These are phyloP conservation scores for Protaetia brevitarsis DNA, from an alignment of 1,140 invertebrate species.

Conservation along the genomic window DNA sequence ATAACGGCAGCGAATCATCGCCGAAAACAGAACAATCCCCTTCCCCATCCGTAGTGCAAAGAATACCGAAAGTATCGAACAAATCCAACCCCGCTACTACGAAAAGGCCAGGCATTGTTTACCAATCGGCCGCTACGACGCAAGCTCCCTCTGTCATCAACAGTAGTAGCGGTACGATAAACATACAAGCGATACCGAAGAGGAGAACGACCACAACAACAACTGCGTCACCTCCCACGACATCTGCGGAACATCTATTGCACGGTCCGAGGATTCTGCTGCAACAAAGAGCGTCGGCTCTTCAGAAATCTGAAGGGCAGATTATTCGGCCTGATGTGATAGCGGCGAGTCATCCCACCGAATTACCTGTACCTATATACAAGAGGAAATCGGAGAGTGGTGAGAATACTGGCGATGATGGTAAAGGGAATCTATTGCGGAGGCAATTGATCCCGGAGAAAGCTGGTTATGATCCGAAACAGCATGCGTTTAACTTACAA, in stretches of 20 bases:
- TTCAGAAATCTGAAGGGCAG: constrained; percentile 40
- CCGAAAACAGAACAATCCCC: too few species aligned
- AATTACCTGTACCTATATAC: constrained; percentile 30
- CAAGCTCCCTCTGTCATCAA: constrained; percentile 35
- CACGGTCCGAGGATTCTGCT: constrained; percentile 34
- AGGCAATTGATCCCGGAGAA: constrained; percentile 57
- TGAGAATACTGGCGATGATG: constrained; percentile 46
- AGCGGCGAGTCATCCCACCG: constrained; percentile 34
- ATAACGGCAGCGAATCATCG: constrained; percentile 55
- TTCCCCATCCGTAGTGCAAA: constrained; percentile 53
- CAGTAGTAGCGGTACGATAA: constrained; percentile 54
- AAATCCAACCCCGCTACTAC: constrained; percentile 52
- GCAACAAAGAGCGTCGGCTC: constrained; percentile 31
- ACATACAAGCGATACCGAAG: constrained; percentile 61
- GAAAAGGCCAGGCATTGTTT: constrained; percentile 49
- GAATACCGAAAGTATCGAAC: constrained; percentile 49
- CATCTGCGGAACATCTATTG: constrained; percentile 35
- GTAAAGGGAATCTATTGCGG: constrained; percentile 53
- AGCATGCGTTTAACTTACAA: constrained; percentile 47
- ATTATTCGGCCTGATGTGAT: constrained; percentile 39
- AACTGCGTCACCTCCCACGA: constrained; percentile 39
- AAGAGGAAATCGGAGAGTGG: not conserved
- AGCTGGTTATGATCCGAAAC: constrained; percentile 50
- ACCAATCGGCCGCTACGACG: constrained; percentile 47
- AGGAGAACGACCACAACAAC: constrained; percentile 49